Evolutionary conservation across 2,797 vertebrate genomes (phyloP).

Genomic region (Miichthys miiuy): DNA sequence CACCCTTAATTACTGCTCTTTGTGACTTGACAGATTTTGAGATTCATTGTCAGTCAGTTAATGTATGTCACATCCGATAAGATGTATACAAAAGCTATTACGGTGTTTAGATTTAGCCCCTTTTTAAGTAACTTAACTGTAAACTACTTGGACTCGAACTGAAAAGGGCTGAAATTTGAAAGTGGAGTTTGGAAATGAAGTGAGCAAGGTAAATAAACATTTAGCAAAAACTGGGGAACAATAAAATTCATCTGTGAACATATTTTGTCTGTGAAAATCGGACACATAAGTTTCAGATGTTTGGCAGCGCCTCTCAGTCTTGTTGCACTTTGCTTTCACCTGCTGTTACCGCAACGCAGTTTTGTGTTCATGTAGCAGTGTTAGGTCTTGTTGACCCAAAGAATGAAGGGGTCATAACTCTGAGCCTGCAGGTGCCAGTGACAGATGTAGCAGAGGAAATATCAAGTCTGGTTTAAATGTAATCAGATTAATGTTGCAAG

Average conservation of each 20-base stretch:
- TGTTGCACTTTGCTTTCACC: constrained; percentile 52
- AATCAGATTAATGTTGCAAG: constrained; percentile 22
- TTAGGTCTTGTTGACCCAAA: background rate
- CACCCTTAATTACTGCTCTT: constrained; percentile 47
- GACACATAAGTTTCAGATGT: constrained; percentile 68
- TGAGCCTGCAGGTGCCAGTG: constrained; percentile 18
- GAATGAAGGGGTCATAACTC: background rate
- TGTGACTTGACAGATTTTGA: constrained; percentile 32
- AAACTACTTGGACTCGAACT: constrained; percentile 34
- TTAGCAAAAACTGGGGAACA: constrained; percentile 36
- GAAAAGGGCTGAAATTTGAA: constrained; percentile 33
- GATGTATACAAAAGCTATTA: constrained; percentile 20
- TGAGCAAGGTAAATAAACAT: constrained; percentile 53
- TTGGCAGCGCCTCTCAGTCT: constrained; percentile 52
- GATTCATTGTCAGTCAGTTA: constrained; percentile 36
- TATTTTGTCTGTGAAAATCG: constrained; percentile 49
- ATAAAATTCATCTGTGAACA: constrained; percentile 41
- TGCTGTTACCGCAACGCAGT: constrained; percentile 30
- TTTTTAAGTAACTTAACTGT: constrained; percentile 42
- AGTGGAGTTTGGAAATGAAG: constrained; percentile 46
- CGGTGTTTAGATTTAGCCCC: constrained; percentile 38
- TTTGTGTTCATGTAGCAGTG: constrained; percentile 1
- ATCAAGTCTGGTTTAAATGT: constrained; percentile 15
- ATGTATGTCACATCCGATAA: constrained; percentile 25
- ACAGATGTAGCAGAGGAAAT: constrained; percentile 7